These are phyloP conservation scores for Sarcophaga variegata DNA, from an alignment of 2,888 invertebrate species.

Conservation along the genomic window DNA sequence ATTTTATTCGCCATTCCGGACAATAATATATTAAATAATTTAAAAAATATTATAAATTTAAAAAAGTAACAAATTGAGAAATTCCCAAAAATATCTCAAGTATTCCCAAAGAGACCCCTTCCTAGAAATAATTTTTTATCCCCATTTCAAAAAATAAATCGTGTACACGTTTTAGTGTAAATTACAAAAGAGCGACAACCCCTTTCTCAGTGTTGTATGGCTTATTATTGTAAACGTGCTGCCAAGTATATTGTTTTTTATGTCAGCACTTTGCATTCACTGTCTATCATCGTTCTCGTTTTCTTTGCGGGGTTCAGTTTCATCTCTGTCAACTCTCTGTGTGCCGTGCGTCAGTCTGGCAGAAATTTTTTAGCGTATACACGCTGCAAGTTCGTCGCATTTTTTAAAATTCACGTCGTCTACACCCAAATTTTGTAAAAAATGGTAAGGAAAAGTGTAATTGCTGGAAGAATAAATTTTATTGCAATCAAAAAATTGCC, in stretches of 20 bases:
- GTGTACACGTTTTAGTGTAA: neutral
- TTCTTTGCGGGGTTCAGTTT: constrained; percentile 53
- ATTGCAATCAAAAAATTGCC: neutral
- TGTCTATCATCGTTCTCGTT: constrained; percentile 23
- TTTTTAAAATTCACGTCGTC: constrained; percentile 60
- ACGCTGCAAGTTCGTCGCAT: constrained; percentile 63
- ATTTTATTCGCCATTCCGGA: too few species aligned
- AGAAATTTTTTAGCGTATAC: constrained; percentile 64
- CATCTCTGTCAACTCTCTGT: constrained; percentile 54
- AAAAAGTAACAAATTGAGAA: too few species aligned
- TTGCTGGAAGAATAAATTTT: constrained; percentile 32
- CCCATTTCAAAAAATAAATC: too few species aligned
- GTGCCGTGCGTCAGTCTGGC: constrained; percentile 56
- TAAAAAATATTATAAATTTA: too few species aligned
- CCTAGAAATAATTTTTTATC: too few species aligned
- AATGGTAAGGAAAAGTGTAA: constrained; percentile 62
- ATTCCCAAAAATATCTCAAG: too few species aligned
- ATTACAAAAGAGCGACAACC: neutral
- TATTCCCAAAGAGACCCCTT: too few species aligned
- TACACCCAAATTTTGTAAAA: constrained; percentile 63
- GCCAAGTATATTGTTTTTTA: constrained; percentile 13
- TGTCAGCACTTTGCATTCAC: constrained; percentile 18
- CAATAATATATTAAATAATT: too few species aligned
- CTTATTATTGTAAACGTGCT: neutral
- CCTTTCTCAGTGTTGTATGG: neutral